phyloP scores from a whole-genome alignment of 2,888 invertebrate genomes.

The Dicycla oo region DNA sequence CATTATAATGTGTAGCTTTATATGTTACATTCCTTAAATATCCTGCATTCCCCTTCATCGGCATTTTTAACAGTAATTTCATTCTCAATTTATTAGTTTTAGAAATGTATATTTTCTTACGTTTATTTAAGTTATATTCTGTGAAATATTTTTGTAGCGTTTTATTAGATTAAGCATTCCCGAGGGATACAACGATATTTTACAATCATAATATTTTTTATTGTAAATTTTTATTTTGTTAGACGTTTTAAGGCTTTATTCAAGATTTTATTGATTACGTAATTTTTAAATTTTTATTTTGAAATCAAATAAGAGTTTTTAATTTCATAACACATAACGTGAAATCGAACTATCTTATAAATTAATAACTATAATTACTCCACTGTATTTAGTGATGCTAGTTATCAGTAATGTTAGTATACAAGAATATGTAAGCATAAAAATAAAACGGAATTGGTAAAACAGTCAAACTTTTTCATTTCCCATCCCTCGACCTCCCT shows the following conservation, averaged over 20 bases:
- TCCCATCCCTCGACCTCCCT: slow-evolving; percentile 23
- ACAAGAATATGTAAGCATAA: slow-evolving; percentile 83
- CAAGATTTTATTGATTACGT: slow-evolving; percentile 69
- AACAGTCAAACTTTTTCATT: slow-evolving; percentile 72
- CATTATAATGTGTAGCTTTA: slow-evolving; percentile 58
- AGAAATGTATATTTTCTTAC: slow-evolving; percentile 79
- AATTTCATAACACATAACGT: slow-evolving; percentile 61
- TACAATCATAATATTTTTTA: slow-evolving; percentile 80
- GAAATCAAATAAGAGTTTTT: slow-evolving; percentile 63
- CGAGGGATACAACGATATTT: slow-evolving; percentile 86
- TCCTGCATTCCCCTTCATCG: slow-evolving; percentile 75
- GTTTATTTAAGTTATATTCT: slow-evolving; percentile 77
- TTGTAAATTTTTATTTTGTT: slow-evolving; percentile 88
- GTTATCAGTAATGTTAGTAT: slow-evolving; percentile 79
- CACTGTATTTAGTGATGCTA: slow-evolving; percentile 79
- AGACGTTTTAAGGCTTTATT: slow-evolving; percentile 78
- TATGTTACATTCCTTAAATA: slow-evolving; percentile 72
- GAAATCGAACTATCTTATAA: slow-evolving; percentile 67
- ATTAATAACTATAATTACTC: slow-evolving; percentile 63
- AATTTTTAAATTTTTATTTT: slow-evolving; percentile 70
- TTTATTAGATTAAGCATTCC: slow-evolving; percentile 80
- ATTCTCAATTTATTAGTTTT: slow-evolving; percentile 68
- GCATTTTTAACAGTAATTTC: slow-evolving; percentile 72
- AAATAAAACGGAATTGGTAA: slow-evolving; percentile 88
- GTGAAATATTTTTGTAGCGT: slow-evolving; percentile 84